Conservation (phyloP, 2,888 invertebrate genomes). For the Lamproptera curius region DNA sequence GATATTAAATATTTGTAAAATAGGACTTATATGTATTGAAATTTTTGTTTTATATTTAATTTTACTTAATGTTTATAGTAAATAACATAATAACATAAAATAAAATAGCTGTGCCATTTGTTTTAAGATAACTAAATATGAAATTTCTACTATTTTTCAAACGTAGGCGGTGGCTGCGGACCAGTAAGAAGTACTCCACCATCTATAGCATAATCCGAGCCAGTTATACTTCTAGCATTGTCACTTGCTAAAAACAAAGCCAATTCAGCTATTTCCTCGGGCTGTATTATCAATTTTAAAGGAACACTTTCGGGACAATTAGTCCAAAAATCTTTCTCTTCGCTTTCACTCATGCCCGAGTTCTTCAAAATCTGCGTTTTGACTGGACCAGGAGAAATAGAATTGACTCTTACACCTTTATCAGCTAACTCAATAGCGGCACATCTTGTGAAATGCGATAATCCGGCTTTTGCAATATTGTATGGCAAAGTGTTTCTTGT, state of each 20-base stretch:
- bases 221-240: slow-evolving; percentile 7
- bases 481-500: slow-evolving; percentile 52
- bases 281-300: neutral
- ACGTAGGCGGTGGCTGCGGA: too few species aligned
- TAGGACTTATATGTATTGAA: too few species aligned
- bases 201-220: neutral
- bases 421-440: slow-evolving; percentile 81
- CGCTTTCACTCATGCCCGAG: slow-evolving; percentile 25
- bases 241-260: slow-evolving; percentile 4
- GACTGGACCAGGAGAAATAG: slow-evolving; percentile 84
- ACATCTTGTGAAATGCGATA: slow-evolving; percentile 86
- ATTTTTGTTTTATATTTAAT: too few species aligned
- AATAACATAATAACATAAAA: too few species aligned
- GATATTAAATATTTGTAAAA: too few species aligned
- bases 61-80: too few species aligned
- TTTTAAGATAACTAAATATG: too few species aligned
- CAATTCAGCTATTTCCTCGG: slow-evolving; percentile 6
- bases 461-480: slow-evolving; percentile 83
- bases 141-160: too few species aligned
- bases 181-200: slow-evolving; percentile 1
- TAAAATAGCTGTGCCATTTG: too few species aligned
- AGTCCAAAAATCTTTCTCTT: slow-evolving; percentile 23
- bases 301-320: too few species aligned
- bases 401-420: slow-evolving; percentile 81
- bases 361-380: slow-evolving; percentile 44